Evolutionary conservation across 1,140 invertebrate species (phyloP).

Genomic region (Trichoplusia ni): DNA sequence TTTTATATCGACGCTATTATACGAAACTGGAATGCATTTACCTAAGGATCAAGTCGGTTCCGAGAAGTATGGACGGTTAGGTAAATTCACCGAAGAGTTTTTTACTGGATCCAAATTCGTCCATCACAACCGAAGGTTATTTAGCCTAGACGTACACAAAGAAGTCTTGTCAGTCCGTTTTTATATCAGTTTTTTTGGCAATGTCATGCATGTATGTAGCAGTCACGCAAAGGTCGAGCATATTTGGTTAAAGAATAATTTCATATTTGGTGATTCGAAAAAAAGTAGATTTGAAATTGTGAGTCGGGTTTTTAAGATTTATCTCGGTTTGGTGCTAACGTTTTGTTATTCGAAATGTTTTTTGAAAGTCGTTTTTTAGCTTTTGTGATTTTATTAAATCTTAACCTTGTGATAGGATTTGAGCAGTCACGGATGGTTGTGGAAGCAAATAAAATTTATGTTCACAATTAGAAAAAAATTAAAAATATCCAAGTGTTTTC

Average conservation of each 20-base stretch:
- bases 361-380: constrained; percentile 2
- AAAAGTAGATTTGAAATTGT: constrained; percentile 49
- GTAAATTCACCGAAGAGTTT: constrained; percentile 78
- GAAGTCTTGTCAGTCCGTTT: constrained; percentile 70
- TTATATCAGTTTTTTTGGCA: constrained; percentile 68
- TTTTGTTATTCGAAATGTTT: not conserved
- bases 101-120: constrained; percentile 68
- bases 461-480: too few relatives aligned
- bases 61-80: constrained; percentile 70
- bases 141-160: constrained; percentile 75
- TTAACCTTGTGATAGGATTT: too few relatives aligned
- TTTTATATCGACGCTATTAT: constrained; percentile 69
- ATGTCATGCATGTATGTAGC: constrained; percentile 66
- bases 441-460: too few relatives aligned
- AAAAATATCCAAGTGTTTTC: too few relatives aligned
- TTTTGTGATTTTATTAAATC: not conserved
- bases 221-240: constrained; percentile 72
- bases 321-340: constrained; percentile 2
- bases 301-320: constrained; percentile 35
- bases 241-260: constrained; percentile 65
- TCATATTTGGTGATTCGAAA: constrained; percentile 60
- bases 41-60: constrained; percentile 71
- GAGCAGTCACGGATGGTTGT: too few relatives aligned
- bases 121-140: constrained; percentile 69
- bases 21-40: constrained; percentile 68